These are phyloP conservation scores for Lepetodrilus schrolli DNA, from an alignment of 2,888 invertebrate species.

Conservation along the genomic window DNA sequence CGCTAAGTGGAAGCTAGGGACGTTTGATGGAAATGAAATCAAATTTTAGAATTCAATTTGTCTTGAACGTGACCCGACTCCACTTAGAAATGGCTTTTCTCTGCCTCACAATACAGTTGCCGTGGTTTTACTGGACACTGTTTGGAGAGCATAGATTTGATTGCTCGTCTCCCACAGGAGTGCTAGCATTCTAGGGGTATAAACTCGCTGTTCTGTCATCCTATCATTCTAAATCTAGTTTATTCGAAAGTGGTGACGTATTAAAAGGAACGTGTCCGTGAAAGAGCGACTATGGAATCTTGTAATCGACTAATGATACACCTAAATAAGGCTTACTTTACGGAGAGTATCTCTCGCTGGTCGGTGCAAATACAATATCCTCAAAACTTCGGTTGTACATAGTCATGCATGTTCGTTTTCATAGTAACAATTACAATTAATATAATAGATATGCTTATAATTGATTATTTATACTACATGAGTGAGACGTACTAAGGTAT, in stretches of 20 bases:
- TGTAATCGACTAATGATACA: constrained; percentile 25
- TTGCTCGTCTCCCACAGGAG: constrained; percentile 14
- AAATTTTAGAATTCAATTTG: constrained; percentile 26
- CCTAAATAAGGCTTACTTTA: neutral
- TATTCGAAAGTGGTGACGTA: constrained; percentile 8
- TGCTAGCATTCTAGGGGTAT: neutral
- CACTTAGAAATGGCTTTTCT: constrained; percentile 21
- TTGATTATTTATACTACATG: too few species aligned
- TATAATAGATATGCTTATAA: too few species aligned
- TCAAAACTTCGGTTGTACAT: too few species aligned
- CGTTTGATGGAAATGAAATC: constrained; percentile 27
- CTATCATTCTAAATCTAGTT: constrained; percentile 11
- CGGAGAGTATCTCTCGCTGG: too few species aligned
- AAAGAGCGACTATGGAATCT: neutral
- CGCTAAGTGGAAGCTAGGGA: constrained; percentile 3
- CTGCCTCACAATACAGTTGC: constrained; percentile 7
- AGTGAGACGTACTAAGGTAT: too few species aligned
- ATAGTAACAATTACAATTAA: too few species aligned
- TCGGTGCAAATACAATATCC: too few species aligned
- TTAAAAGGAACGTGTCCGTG: neutral
- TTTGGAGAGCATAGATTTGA: constrained; percentile 5
- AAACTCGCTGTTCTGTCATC: neutral
- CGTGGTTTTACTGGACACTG: neutral
- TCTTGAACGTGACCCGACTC: constrained; percentile 7
- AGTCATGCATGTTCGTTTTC: too few species aligned